Conservation (phyloP, 1,140 invertebrate species). For the Carcinoscorpius rotundicauda region DNA sequence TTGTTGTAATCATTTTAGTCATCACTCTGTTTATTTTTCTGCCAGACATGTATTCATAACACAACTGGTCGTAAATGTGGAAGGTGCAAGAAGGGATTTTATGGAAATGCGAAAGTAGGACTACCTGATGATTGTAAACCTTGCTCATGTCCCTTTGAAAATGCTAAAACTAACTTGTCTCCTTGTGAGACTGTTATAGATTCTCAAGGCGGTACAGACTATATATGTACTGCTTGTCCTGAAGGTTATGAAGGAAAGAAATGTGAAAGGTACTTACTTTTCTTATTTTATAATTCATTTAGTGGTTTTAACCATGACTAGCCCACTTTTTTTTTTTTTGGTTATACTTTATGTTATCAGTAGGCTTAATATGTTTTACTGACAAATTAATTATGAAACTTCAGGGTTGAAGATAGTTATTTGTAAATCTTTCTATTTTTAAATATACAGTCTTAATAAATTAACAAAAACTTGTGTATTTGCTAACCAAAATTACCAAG, state of each 20-base stretch:
- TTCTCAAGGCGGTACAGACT: conserved; percentile 42
- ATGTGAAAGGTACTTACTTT: conserved; percentile 62
- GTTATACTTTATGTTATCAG: background rate
- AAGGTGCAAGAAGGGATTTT: conserved; percentile 73
- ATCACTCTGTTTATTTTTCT: conserved; percentile 8
- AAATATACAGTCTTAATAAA: background rate
- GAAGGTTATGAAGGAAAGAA: conserved; percentile 79
- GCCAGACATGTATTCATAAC: conserved; percentile 52
- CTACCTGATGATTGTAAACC: conserved; percentile 61
- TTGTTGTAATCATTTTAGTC: too few relatives aligned
- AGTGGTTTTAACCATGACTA: too few relatives aligned
- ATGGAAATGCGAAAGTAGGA: conserved; percentile 70
- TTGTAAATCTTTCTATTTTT: background rate
- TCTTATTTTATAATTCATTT: too few relatives aligned
- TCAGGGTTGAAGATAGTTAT: conserved; percentile 20
- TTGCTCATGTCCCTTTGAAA: conserved; percentile 71
- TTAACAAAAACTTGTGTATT: conserved; percentile 4
- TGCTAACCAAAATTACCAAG: background rate
- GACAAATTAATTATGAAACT: background rate
- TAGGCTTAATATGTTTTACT: too few relatives aligned
- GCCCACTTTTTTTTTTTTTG: conserved; percentile 17
- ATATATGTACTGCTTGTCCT: conserved; percentile 79
- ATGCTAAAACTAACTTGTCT: conserved; percentile 70
- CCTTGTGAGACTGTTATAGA: conserved; percentile 49
- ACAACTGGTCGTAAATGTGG: conserved; percentile 65